A percentile compares a stretch with the other conserved stretches of the same genome.
phyloP scores from a whole-genome alignment of 2,113 vertebrate genomes.

The Promerops cafer region DNA sequence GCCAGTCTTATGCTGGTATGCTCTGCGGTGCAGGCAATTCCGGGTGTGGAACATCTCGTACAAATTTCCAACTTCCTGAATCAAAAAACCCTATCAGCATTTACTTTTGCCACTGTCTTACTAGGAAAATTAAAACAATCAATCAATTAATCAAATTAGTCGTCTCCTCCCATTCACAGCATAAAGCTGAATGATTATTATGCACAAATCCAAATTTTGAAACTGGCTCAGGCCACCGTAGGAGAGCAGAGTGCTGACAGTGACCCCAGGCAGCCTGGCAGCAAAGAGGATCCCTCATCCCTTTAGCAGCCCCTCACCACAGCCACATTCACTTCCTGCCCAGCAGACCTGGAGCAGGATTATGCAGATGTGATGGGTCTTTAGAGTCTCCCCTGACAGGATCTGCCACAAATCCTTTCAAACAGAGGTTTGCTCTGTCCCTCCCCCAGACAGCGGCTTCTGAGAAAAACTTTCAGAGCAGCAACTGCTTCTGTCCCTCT shows the following conservation, averaged over 20 bases:
- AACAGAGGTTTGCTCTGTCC: neutral
- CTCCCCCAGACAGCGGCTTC: neutral
- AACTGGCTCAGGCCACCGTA: fast-evolving
- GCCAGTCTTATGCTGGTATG: conserved; percentile 91
- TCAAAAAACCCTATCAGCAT: neutral
- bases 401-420: neutral
- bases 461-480: neutral
- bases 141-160: neutral
- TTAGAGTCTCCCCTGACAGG: neutral
- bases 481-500: neutral
- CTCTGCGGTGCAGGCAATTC: conserved; percentile 86
- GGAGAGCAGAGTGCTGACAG: neutral
- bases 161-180: neutral
- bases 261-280: neutral
- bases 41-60: conserved; percentile 96
- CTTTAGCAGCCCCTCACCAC: neutral
- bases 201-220: neutral
- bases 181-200: neutral
- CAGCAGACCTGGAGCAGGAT: neutral
- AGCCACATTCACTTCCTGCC: neutral
- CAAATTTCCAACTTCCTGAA: conserved; percentile 88
- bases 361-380: fast-evolving
- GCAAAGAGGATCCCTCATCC: neutral
- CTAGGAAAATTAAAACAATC: neutral
- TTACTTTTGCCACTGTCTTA: neutral